Base-by-base conservation (phyloP, 1,140 invertebrate genomes). In the Paramacrobiotus metropolitanus region DNA sequence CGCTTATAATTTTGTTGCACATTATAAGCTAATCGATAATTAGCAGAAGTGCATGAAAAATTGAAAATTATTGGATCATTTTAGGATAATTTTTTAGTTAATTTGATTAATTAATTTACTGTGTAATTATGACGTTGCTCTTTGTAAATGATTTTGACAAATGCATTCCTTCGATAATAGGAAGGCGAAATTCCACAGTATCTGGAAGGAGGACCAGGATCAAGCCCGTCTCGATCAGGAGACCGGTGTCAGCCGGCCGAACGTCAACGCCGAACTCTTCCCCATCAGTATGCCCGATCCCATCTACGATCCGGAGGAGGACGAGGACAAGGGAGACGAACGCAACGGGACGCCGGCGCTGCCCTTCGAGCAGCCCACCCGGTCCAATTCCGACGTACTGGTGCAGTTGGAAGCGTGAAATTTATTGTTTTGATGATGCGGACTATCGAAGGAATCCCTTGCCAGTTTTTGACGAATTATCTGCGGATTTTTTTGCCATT, bases 221-320 rank as follows among this genome's bases (percentile, higher is more conserved):
- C 15, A 55, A 4, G 24, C 24, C 4, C 15, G 9, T 9, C 48
- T 15, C 15, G 15, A 24, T 28, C 15, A 55, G 15, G 48, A 55
- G 4, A 4, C 15, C 15, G n/a, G n/a, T n/a, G n/a, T n/a, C n/a
- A n/a, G n/a, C n/a, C 48, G 28, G 15, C 48, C 48, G 34, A 15
- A 9, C 4, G 48, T 24, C 48, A 55, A 55, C 48, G 48, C 48
- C 24, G 48, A 55, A 24, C 48, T 55, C 48, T 55, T 55, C 28
- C 48, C 48, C 48, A 55, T 55, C 24, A 24, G 4, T 24, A 55
- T 55, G 15, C 48, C 48, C 48, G 48, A 55, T 24, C 48, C 48
- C 15, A 20, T 24, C 15, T 55, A 55, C 48, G 28, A 55, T 24
- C 48, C 48, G 15, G 48, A 55, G 9, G 48, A 55, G 24, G 48